Conservation (phyloP, 2,113 vertebrate genomes). For the Prochilodus magdalenae region DNA sequence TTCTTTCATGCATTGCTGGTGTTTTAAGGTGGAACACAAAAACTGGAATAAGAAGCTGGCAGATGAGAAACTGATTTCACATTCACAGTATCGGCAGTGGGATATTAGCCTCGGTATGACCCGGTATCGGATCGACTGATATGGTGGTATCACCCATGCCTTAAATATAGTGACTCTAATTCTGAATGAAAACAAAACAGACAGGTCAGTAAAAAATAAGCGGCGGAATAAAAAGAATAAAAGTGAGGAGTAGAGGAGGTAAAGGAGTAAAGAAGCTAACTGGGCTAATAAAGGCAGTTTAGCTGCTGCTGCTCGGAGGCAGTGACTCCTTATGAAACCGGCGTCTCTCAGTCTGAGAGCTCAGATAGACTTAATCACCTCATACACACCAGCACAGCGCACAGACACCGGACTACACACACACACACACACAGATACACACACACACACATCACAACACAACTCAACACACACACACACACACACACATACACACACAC, state of each 20-base stretch:
- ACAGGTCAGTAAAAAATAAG: not conserved
- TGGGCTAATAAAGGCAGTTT: slow-evolving; percentile 36
- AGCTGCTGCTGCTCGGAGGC: slow-evolving; percentile 43
- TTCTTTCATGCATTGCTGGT: too few relatives aligned
- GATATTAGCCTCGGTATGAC: too few relatives aligned
- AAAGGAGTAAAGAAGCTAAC: not conserved
- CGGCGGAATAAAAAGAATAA: not conserved
- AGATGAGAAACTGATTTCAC: too few relatives aligned
- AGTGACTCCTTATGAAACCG: slow-evolving; percentile 68
- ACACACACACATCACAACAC: slow-evolving; percentile 7
- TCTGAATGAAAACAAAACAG: too few relatives aligned
- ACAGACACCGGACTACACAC: too few relatives aligned
- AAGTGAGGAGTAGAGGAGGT: not conserved
- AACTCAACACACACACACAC: not conserved
- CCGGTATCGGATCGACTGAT: too few relatives aligned
- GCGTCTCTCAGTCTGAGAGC: slow-evolving; percentile 79
- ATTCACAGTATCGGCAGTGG: too few relatives aligned
- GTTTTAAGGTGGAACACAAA: too few relatives aligned
- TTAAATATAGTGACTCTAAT: too few relatives aligned
- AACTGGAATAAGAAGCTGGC: too few relatives aligned
- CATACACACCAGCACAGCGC: slow-evolving; percentile 65
- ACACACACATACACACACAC: slow-evolving; percentile 4
- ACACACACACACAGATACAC: not conserved
- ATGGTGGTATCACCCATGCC: too few relatives aligned
- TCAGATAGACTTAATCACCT: slow-evolving; percentile 81